These are phyloP conservation scores for Tapera naevia DNA, from an alignment of 2,797 vertebrate genomes.

Conservation along the genomic window DNA sequence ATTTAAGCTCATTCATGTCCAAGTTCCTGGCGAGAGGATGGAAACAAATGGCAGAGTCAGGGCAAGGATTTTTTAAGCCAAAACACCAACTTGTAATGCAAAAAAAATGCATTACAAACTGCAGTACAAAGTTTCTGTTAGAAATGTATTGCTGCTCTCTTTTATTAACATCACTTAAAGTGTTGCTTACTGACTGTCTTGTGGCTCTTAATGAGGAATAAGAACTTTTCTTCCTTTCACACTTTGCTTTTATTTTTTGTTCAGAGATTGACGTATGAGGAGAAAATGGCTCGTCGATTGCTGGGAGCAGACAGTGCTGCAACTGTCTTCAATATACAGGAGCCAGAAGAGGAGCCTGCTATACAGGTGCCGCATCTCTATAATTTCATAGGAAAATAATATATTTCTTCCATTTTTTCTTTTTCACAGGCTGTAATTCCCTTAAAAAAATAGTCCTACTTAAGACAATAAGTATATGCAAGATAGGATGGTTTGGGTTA, in stretches of 20 bases:
- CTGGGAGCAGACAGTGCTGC: slow-evolving; percentile 94
- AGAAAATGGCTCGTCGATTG: slow-evolving; percentile 97
- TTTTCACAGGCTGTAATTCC: background rate
- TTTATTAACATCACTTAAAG: background rate
- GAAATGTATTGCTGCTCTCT: background rate
- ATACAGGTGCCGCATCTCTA: slow-evolving; percentile 80
- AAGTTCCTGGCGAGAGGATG: background rate
- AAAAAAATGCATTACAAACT: slow-evolving; percentile 53
- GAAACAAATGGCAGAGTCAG: slow-evolving; percentile 48
- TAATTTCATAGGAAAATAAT: background rate
- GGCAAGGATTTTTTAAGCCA: background rate
- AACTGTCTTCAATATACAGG: slow-evolving; percentile 91
- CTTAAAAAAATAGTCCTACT: background rate
- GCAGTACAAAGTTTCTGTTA: background rate
- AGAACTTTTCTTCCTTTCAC: background rate
- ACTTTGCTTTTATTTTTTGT: slow-evolving; percentile 32
- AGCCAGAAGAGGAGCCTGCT: slow-evolving; percentile 87
- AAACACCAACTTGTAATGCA: slow-evolving; percentile 20
- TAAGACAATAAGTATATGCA: background rate
- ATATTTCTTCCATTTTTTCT: background rate
- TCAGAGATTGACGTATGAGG: slow-evolving; percentile 96
- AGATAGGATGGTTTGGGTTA: background rate
- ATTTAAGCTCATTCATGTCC: slow-evolving; percentile 52
- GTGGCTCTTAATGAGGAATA: background rate
- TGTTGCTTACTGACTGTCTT: background rate